Evolutionary conservation across 2,888 invertebrate genomes (phyloP).

Genomic region (Torymus auratus): DNA sequence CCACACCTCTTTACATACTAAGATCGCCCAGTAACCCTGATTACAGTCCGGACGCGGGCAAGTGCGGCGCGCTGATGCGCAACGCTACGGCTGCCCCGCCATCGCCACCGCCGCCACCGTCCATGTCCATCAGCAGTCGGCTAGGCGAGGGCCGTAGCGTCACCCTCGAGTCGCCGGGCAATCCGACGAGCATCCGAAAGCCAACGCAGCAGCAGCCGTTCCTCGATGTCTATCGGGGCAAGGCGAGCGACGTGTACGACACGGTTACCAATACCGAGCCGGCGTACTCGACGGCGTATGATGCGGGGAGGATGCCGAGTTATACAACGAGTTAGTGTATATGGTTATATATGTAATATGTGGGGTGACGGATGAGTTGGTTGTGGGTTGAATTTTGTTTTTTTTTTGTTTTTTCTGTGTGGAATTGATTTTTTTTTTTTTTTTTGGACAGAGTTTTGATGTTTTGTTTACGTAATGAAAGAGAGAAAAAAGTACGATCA

Average conservation of each 20-base stretch:
- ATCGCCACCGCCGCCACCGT: too few relatives aligned
- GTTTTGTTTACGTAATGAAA: too few relatives aligned
- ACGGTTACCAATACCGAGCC: slow-evolving; percentile 64
- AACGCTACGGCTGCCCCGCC: neutral
- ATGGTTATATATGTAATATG: too few relatives aligned
- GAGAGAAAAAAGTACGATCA: too few relatives aligned
- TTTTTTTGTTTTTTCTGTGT: too few relatives aligned
- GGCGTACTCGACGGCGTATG: slow-evolving; percentile 62
- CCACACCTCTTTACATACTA: too few relatives aligned
- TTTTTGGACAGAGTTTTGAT: too few relatives aligned
- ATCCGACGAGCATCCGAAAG: slow-evolving; percentile 59
- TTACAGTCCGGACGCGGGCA: slow-evolving; percentile 78
- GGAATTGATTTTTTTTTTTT: too few relatives aligned
- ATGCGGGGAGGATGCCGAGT: slow-evolving; percentile 60
- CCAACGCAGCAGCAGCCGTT: slow-evolving; percentile 51
- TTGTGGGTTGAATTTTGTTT: too few relatives aligned
- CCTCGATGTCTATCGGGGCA: slow-evolving; percentile 65
- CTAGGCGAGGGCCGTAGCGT: slow-evolving; percentile 57
- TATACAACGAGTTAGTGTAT: slow-evolving; percentile 9
- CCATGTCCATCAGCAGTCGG: slow-evolving; percentile 23
- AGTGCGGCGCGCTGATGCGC: slow-evolving; percentile 73
- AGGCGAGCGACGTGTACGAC: slow-evolving; percentile 64
- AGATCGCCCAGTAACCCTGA: too few relatives aligned
- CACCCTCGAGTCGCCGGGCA: slow-evolving; percentile 55
- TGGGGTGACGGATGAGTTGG: too few relatives aligned